Evolutionary conservation across 2,888 invertebrate genomes (phyloP).

Genomic region (Ophraella communa): DNA sequence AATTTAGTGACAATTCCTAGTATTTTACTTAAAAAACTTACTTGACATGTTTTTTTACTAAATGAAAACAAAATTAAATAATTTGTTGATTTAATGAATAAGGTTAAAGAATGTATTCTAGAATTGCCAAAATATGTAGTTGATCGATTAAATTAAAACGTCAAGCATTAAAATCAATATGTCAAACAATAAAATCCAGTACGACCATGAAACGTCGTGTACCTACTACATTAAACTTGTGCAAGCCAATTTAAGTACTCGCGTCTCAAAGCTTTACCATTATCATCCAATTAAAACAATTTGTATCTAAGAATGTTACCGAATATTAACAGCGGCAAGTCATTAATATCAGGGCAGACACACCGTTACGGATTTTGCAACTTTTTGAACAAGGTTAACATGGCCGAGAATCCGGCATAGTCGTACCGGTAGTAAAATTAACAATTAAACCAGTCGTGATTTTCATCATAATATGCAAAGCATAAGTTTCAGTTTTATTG

Average conservation of each 20-base stretch:
- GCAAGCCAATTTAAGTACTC: not conserved
- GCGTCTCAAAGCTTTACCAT: not conserved
- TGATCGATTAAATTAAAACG: not conserved
- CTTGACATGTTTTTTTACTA: too few relatives aligned
- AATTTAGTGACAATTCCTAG: too few relatives aligned
- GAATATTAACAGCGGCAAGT: not conserved
- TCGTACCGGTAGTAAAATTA: not conserved
- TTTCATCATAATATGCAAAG: not conserved
- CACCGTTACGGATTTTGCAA: constrained; percentile 2
- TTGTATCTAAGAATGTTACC: not conserved
- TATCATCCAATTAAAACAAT: constrained; percentile 1
- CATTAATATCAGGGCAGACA: not conserved
- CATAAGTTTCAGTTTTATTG: not conserved
- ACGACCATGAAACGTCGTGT: constrained; percentile 1
- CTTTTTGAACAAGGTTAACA: not conserved
- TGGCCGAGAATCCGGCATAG: constrained; percentile 1
- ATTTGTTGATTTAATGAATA: too few relatives aligned
- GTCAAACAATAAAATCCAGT: not conserved
- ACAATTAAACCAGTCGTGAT: not conserved
- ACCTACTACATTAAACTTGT: not conserved
- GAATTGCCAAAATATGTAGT: too few relatives aligned
- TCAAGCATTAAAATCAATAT: not conserved
- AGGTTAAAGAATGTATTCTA: too few relatives aligned
- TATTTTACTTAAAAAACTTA: too few relatives aligned
- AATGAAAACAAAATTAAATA: too few relatives aligned